These are phyloP conservation scores for Drosophila orosa DNA, from an alignment of 1,140 invertebrate genomes.

Conservation along the genomic window DNA sequence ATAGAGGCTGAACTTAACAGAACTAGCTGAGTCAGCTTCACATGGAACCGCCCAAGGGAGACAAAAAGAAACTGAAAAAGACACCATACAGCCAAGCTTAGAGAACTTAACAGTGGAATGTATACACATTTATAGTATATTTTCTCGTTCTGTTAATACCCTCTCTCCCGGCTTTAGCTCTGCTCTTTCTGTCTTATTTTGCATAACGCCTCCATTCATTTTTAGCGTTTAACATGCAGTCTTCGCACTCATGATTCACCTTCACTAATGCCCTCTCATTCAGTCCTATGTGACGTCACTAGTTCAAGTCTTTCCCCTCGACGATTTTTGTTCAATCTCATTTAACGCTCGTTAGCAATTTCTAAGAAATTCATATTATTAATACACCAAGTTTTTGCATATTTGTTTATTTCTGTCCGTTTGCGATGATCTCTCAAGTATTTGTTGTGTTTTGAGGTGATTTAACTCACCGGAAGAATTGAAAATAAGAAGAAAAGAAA, in stretches of 20 bases:
- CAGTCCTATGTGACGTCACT: slow-evolving; percentile 53
- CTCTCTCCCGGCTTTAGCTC: not conserved
- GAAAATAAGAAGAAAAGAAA: slow-evolving; percentile 5
- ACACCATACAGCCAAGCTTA: not conserved
- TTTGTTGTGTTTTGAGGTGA: slow-evolving; percentile 31
- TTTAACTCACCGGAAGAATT: slow-evolving; percentile 29
- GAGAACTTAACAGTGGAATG: slow-evolving; percentile 12
- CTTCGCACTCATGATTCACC: slow-evolving; percentile 59
- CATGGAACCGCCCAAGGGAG: not conserved
- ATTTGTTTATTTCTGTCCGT: slow-evolving; percentile 48
- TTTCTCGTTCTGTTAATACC: not conserved
- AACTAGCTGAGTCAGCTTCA: slow-evolving; percentile 3
- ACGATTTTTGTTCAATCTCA: not conserved
- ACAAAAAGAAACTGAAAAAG: not conserved
- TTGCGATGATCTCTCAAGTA: slow-evolving; percentile 18
- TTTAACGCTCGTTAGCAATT: slow-evolving; percentile 32
- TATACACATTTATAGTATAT: too few species aligned
- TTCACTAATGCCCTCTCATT: slow-evolving; percentile 33
- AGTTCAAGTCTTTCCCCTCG: slow-evolving; percentile 23
- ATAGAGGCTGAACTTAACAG: slow-evolving; percentile 8
- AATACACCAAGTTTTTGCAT: slow-evolving; percentile 43
- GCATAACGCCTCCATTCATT: slow-evolving; percentile 19
- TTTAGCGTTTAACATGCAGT: slow-evolving; percentile 41
- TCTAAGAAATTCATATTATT: slow-evolving; percentile 73
- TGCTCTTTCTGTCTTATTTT: slow-evolving; percentile 1